Percentiles rank a stretch among this genome's conserved stretches.
Evolutionary conservation across 2,888 invertebrate species (phyloP).

Genomic region (Tuta absoluta): DNA sequence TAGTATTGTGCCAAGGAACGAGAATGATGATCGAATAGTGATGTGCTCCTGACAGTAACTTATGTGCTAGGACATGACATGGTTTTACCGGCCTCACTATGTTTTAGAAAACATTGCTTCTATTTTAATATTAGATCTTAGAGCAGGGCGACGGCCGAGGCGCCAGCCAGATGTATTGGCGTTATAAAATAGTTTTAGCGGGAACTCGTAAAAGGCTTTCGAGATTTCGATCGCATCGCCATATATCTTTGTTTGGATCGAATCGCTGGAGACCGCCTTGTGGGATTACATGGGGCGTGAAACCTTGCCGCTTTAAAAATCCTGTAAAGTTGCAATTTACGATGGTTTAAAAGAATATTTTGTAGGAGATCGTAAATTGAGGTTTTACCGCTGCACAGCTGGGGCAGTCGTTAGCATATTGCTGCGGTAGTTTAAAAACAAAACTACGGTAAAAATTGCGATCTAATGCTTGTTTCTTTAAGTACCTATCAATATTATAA

Average conservation of each 20-base stretch:
- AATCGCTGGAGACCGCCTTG: constrained; percentile 39
- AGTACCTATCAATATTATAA: not conserved
- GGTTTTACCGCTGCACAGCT: constrained; percentile 17
- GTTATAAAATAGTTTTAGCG: constrained; percentile 46
- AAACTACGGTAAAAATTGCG: not conserved
- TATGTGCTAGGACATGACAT: too few species aligned
- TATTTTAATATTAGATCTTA: too few species aligned
- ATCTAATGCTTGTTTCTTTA: not conserved
- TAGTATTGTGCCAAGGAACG: too few species aligned
- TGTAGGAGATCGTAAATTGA: constrained; percentile 19
- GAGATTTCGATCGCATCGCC: constrained; percentile 45
- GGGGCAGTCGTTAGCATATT: constrained; percentile 13
- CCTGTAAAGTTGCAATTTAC: constrained; percentile 16
- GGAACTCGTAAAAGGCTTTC: constrained; percentile 48
- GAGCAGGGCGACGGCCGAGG: constrained; percentile 17
- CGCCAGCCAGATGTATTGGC: constrained; percentile 47
- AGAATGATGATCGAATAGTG: too few species aligned
- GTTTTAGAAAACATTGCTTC: too few species aligned
- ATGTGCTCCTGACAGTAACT: too few species aligned
- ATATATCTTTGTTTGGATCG: constrained; percentile 54
- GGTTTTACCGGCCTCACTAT: too few species aligned
- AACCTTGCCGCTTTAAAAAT: not conserved
- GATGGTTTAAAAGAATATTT: constrained; percentile 17
- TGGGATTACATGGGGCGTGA: constrained; percentile 36
- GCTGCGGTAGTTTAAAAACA: not conserved